These are phyloP conservation scores for Erinaceus europaeus DNA, from an alignment of 2,113 vertebrate species.

Conservation along the genomic window DNA sequence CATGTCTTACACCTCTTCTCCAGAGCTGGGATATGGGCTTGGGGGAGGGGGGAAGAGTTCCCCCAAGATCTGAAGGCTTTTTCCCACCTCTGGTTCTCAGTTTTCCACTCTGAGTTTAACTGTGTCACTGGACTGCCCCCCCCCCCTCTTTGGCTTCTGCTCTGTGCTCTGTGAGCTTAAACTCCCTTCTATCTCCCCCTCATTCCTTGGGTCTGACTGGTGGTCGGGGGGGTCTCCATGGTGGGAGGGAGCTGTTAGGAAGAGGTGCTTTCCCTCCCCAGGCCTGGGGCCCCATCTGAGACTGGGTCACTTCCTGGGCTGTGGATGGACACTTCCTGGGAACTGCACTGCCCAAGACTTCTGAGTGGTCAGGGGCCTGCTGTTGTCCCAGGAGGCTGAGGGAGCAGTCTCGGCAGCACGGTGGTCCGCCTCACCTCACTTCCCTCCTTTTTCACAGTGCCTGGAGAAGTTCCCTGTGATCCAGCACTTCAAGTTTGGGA, in stretches of 20 bases:
- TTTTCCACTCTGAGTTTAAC: too few relatives aligned
- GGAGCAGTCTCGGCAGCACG: too few relatives aligned
- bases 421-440: neutral
- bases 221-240: neutral
- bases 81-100: neutral
- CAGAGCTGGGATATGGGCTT: neutral
- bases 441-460: constrained; percentile 85
- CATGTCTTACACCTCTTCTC: neutral
- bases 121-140: neutral
- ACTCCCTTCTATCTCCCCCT: neutral
- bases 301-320: neutral
- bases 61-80: neutral
- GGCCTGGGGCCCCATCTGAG: neutral
- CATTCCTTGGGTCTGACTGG: neutral
- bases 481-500: constrained; percentile 99
- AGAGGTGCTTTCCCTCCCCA: neutral
- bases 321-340: too few relatives aligned
- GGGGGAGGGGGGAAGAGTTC: too few relatives aligned
- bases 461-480: constrained; percentile 99
- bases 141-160: neutral
- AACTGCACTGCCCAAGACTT: too few relatives aligned
- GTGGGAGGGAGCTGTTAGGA: neutral
- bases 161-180: too few relatives aligned
- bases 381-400: too few relatives aligned
- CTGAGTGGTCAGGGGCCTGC: fast-evolving